Percentiles rank a stretch among this genome's conserved stretches.
Conservation (phyloP, 1,140 invertebrate species). For the Drosophila nasuta region DNA sequence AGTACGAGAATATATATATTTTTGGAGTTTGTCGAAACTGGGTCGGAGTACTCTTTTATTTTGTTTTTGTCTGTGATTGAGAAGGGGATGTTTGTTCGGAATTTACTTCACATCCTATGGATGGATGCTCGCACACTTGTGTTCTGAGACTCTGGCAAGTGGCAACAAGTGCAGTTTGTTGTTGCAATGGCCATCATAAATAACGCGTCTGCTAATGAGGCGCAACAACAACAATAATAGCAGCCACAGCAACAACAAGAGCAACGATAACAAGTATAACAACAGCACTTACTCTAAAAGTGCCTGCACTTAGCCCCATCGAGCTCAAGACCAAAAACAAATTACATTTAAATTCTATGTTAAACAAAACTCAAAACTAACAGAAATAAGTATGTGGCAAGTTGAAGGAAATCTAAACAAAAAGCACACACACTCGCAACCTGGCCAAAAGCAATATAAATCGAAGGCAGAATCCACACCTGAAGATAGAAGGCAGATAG, state of each 20-base stretch:
- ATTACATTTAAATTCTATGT: constrained; percentile 61
- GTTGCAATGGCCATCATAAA: constrained; percentile 68
- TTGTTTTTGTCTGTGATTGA: constrained; percentile 5
- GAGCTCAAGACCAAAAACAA: constrained; percentile 67
- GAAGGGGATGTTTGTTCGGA: constrained; percentile 41
- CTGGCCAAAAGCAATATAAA: constrained; percentile 54
- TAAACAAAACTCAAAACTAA: constrained; percentile 58
- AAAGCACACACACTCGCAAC: background rate
- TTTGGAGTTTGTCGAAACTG: constrained; percentile 9
- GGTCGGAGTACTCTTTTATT: constrained; percentile 16
- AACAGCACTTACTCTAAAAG: constrained; percentile 66
- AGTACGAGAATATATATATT: constrained; percentile 6
- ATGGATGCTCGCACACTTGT: constrained; percentile 15
- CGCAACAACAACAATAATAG: constrained; percentile 21
- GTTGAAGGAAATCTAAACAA: constrained; percentile 64
- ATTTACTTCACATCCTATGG: constrained; percentile 51
- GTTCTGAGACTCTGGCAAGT: constrained; percentile 35
- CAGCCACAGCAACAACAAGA: constrained; percentile 18
- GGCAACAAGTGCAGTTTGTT: constrained; percentile 72
- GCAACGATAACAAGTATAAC: constrained; percentile 40
- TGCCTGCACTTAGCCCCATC: constrained; percentile 68
- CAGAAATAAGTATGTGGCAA: constrained; percentile 56
- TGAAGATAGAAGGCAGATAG: constrained; percentile 44
- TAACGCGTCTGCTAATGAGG: constrained; percentile 69
- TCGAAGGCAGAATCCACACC: constrained; percentile 59